These are phyloP conservation scores for Trididemnum miniatum DNA, from an alignment of 23 tunicate species.

Conservation along the genomic window DNA sequence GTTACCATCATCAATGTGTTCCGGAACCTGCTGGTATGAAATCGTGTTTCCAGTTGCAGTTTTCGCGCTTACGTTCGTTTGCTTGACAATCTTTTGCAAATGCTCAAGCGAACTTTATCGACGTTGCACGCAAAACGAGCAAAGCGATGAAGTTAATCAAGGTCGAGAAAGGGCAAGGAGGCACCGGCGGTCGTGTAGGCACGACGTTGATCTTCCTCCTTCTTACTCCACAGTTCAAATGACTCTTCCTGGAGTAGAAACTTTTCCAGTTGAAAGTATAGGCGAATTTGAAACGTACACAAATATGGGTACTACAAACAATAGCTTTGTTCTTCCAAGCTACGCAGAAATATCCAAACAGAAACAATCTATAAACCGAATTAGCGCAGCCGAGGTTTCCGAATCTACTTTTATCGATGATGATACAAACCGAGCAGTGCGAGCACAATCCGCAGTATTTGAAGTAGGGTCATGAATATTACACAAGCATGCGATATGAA, in stretches of 20 bases:
- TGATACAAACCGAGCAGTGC: too few relatives aligned
- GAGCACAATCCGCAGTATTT: too few relatives aligned
- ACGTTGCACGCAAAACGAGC: neutral
- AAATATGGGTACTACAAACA: neutral
- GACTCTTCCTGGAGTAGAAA: slow-evolving; percentile 4
- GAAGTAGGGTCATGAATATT: too few relatives aligned
- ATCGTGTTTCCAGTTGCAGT: slow-evolving; percentile 14
- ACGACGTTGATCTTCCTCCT: slow-evolving; percentile 11
- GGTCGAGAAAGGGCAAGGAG: neutral
- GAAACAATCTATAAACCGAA: too few relatives aligned
- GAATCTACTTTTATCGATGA: too few relatives aligned
- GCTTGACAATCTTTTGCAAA: neutral
- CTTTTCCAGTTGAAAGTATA: slow-evolving; percentile 6
- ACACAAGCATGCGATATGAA: too few relatives aligned
- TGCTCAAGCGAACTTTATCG: neutral
- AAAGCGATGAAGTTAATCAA: neutral
- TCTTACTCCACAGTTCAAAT: slow-evolving; percentile 9
- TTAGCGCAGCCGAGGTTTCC: too few relatives aligned
- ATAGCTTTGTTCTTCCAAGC: neutral
- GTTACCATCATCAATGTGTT: too few relatives aligned
- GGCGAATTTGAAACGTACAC: neutral
- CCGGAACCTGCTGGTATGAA: slow-evolving; percentile 14
- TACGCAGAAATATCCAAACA: neutral
- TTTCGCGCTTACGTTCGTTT: neutral
- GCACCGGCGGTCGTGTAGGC: neutral